A percentile compares a stretch with the other conserved stretches of the same genome.
Evolutionary conservation across 1,140 invertebrate genomes (phyloP).

Genomic region (Saccostrea glomerata): DNA sequence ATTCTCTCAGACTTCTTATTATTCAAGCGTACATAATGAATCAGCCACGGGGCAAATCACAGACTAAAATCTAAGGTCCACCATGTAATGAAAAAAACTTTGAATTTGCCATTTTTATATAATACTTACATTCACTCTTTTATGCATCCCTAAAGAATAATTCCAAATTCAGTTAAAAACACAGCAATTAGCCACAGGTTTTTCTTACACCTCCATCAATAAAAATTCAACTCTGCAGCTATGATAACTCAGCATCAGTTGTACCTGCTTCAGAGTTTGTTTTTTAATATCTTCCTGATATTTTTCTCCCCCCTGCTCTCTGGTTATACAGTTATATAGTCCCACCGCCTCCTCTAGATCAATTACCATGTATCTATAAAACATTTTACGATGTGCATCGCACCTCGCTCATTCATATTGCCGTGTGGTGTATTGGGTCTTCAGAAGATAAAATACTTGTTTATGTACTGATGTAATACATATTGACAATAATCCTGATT

Average conservation of each 20-base stretch:
- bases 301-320: neutral
- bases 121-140: neutral
- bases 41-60: neutral
- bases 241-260: neutral
- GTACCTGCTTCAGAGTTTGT: neutral
- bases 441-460: neutral
- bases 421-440: neutral
- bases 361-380: constrained; percentile 4
- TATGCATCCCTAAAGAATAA: neutral
- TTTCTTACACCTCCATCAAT: neutral
- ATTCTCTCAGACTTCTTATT: neutral
- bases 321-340: neutral
- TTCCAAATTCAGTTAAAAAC: neutral
- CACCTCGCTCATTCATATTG: neutral
- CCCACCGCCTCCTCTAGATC: neutral
- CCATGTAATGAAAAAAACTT: constrained; percentile 2
- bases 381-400: neutral
- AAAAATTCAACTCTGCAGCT: neutral
- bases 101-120: neutral
- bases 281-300: neutral
- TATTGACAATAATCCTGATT: neutral
- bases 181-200: neutral
- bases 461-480: neutral
- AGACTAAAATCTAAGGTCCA: neutral
- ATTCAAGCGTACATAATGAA: constrained; percentile 14